phyloP scores from a whole-genome alignment of 1,140 invertebrate genomes.

The Lanistes nyassanus region DNA sequence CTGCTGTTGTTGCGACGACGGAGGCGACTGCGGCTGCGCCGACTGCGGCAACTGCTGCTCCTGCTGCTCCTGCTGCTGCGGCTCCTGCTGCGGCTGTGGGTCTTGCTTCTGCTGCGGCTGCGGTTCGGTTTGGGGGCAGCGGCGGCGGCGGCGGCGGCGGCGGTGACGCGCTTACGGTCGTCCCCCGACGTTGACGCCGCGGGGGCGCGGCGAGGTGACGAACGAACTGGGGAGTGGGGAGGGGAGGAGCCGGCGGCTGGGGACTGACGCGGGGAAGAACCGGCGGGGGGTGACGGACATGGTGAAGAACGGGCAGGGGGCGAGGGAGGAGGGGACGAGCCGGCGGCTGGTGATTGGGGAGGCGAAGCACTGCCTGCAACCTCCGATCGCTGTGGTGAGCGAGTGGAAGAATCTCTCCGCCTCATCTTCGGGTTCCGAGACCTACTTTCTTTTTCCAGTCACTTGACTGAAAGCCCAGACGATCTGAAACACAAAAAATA shows the following conservation, averaged over 20 bases:
- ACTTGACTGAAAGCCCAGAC: background rate
- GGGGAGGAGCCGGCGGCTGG: too few species aligned
- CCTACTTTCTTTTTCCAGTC: background rate
- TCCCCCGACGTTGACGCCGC: too few species aligned
- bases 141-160: too few species aligned
- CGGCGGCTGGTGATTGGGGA: background rate
- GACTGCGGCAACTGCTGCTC: background rate
- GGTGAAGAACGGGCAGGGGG: background rate
- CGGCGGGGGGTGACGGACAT: background rate
- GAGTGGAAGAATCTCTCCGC: background rate
- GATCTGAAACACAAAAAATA: background rate
- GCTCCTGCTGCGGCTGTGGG: too few species aligned
- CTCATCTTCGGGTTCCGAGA: background rate
- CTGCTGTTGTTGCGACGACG: slow-evolving; percentile 24
- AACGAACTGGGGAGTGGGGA: too few species aligned
- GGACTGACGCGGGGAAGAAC: too few species aligned
- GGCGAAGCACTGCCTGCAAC: background rate
- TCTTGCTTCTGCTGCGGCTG: too few species aligned
- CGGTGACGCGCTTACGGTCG: too few species aligned
- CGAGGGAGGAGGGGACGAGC: background rate
- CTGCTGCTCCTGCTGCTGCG: slow-evolving; percentile 15
- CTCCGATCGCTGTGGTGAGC: background rate
- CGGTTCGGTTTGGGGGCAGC: too few species aligned
- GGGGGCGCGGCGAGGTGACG: too few species aligned
- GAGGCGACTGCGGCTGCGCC: slow-evolving; percentile 21